Evolutionary conservation across 2,797 vertebrate genomes (phyloP).

Genomic region (Pterois miles): DNA sequence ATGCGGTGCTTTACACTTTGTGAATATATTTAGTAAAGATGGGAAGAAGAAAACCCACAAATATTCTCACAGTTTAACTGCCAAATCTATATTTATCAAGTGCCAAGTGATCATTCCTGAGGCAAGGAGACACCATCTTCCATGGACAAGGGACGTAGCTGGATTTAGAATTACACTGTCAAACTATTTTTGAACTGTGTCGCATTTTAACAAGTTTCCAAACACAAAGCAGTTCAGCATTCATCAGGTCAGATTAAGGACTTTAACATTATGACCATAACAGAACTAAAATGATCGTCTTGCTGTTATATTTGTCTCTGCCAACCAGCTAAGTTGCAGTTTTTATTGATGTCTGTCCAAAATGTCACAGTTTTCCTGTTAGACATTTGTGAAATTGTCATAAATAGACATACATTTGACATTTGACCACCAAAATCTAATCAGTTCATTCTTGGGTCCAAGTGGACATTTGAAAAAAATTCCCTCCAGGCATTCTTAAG

Average conservation of each 20-base stretch:
- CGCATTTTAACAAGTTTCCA: not conserved
- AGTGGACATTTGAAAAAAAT: too few relatives aligned
- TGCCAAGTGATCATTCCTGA: constrained; percentile 26
- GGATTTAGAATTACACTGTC: constrained; percentile 12
- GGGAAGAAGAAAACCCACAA: not conserved
- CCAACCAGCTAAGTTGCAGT: too few relatives aligned
- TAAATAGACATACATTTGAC: too few relatives aligned
- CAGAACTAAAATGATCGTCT: not conserved
- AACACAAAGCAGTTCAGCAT: not conserved
- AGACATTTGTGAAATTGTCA: too few relatives aligned
- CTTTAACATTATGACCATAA: not conserved
- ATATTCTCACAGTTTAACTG: not conserved
- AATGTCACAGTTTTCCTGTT: too few relatives aligned
- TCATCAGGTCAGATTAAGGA: not conserved
- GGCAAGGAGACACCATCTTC: constrained; percentile 35
- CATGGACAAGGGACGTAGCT: constrained; percentile 6
- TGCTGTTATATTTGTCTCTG: too few relatives aligned
- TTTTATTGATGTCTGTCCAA: too few relatives aligned
- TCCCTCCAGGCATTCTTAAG: too few relatives aligned
- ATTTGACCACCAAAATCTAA: too few relatives aligned
- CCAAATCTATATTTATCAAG: constrained; percentile 28
- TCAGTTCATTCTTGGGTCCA: too few relatives aligned
- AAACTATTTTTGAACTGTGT: not conserved
- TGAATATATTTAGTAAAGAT: not conserved
- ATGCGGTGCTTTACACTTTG: not conserved